Conservation (phyloP, 2,888 invertebrate species). For the Salpingus planirostris region DNA sequence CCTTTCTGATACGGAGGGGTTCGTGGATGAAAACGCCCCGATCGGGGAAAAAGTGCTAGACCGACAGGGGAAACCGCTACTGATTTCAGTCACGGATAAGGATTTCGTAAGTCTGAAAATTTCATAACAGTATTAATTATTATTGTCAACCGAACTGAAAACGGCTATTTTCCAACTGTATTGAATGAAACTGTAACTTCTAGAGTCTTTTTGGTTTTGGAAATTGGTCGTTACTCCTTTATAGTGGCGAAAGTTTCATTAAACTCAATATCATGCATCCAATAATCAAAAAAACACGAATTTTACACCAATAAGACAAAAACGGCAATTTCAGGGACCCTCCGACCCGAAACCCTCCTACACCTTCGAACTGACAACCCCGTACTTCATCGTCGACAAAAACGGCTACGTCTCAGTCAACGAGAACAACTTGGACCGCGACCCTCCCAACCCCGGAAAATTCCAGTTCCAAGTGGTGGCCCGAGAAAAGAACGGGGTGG, state of each 20-base stretch:
- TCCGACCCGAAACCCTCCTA: slow-evolving; percentile 73
- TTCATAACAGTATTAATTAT: slow-evolving; percentile 2
- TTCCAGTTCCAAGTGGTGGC: slow-evolving; percentile 86
- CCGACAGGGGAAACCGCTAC: slow-evolving; percentile 54
- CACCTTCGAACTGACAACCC: slow-evolving; percentile 75
- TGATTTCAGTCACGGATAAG: slow-evolving; percentile 69
- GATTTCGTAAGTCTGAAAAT: slow-evolving; percentile 74
- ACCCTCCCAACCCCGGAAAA: slow-evolving; percentile 75
- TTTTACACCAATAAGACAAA: too few species aligned
- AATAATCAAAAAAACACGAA: too few species aligned
- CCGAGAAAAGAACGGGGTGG: slow-evolving; percentile 65
- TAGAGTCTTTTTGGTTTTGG: too few species aligned
- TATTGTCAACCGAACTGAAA: too few species aligned
- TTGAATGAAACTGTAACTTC: too few species aligned
- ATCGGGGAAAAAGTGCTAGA: slow-evolving; percentile 75
- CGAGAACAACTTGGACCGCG: slow-evolving; percentile 76
- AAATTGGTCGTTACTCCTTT: too few species aligned
- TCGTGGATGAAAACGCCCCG: slow-evolving; percentile 77
- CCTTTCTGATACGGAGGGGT: slow-evolving; percentile 63
- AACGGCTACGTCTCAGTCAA: slow-evolving; percentile 68
- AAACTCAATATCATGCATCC: too few species aligned
- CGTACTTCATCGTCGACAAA: slow-evolving; percentile 68
- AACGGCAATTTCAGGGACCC: slow-evolving; percentile 52
- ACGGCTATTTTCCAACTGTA: too few species aligned
- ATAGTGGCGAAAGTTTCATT: too few species aligned